A percentile compares a stretch with the other conserved stretches of the same genome.
Evolutionary conservation across 2,113 vertebrate genomes (phyloP).

Genomic region (Myiagra hebetior): DNA sequence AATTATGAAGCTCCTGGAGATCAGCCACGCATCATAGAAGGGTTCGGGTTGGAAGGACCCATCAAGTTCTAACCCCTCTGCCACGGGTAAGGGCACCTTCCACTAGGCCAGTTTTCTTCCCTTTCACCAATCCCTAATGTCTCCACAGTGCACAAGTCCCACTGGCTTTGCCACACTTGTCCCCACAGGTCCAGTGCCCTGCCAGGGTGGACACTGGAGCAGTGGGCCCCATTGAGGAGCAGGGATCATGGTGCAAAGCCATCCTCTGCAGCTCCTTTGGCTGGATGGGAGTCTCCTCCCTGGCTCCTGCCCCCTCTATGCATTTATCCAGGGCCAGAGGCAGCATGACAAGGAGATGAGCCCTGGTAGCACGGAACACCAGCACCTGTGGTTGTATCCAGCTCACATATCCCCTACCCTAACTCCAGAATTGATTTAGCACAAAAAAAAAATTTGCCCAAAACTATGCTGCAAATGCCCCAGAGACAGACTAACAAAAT

Average conservation of each 20-base stretch:
- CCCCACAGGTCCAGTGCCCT: not conserved
- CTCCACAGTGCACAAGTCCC: not conserved
- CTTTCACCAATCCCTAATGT: not conserved
- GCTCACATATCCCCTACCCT: not conserved
- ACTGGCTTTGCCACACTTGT: not conserved
- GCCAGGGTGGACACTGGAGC: not conserved
- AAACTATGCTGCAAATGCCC: not conserved
- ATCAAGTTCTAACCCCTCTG: not conserved
- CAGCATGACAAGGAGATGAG: not conserved
- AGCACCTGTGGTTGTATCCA: not conserved
- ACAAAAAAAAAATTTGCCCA: not conserved
- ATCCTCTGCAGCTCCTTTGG: not conserved
- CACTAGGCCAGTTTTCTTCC: not conserved
- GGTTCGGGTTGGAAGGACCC: not conserved
- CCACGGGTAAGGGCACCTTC: not conserved
- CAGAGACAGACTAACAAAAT: not conserved
- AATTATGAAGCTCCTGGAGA: not conserved
- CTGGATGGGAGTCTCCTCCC: not conserved
- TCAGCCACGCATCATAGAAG: not conserved
- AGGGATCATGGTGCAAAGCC: not conserved
- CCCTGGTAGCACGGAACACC: not conserved
- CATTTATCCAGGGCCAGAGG: not conserved
- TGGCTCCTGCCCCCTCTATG: not conserved
- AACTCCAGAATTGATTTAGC: not conserved
- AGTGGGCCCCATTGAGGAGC: not conserved